phyloP scores from a whole-genome alignment of 1,140 invertebrate species.

The Drosophila murphyi region DNA sequence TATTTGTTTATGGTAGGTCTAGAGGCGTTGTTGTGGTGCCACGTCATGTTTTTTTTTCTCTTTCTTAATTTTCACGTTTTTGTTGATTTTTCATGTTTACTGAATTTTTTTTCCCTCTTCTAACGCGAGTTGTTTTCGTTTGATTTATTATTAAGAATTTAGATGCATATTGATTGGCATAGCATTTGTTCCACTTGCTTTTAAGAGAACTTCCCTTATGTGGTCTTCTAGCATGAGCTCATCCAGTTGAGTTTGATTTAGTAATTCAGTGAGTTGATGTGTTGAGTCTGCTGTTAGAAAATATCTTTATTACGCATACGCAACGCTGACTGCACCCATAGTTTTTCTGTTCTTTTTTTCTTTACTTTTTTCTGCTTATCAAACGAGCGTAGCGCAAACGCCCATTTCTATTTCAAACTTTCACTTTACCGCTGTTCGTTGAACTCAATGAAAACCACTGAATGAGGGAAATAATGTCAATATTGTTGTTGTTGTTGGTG shows the following conservation, averaged over 20 bases:
- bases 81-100: conserved; percentile 22
- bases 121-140: not conserved
- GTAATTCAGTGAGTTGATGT: conserved; percentile 24
- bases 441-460: conserved; percentile 48
- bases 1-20: conserved; percentile 28
- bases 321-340: conserved; percentile 25
- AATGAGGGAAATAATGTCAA: conserved; percentile 28
- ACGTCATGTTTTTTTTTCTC: conserved; percentile 60
- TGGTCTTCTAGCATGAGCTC: conserved; percentile 49
- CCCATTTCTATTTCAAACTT: conserved; percentile 51
- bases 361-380: conserved; percentile 27
- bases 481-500: conserved; percentile 4
- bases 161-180: conserved; percentile 36
- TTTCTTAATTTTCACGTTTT: conserved; percentile 58
- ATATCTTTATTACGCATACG: conserved; percentile 37
- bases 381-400: conserved; percentile 19
- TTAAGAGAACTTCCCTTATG: no score
- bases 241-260: conserved; percentile 37
- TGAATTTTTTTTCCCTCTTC: conserved; percentile 8
- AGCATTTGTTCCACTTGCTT: no score
- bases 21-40: conserved; percentile 62
- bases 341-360: conserved; percentile 4
- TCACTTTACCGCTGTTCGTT: conserved; percentile 63
- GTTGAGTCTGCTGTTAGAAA: not conserved
- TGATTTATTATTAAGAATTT: conserved; percentile 44